Evolutionary conservation across 2,797 vertebrate genomes (phyloP).

Genomic region (Somateria mollissima): DNA sequence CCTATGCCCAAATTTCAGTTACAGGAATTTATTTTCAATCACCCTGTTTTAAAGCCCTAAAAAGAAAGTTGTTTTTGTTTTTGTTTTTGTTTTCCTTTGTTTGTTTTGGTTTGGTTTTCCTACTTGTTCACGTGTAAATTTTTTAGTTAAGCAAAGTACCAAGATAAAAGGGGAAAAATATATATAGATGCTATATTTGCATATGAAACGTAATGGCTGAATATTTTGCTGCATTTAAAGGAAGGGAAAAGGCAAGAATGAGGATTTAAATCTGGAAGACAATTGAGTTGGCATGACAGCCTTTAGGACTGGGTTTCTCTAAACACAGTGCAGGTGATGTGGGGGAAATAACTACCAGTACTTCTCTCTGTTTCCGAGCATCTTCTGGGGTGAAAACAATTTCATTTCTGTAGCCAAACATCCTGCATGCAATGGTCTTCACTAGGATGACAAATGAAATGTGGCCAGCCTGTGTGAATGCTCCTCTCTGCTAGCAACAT

Average conservation of each 20-base stretch:
- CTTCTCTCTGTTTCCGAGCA: neutral
- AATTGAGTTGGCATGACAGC: neutral
- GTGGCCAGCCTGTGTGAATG: neutral
- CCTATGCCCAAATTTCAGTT: neutral
- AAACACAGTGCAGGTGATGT: neutral
- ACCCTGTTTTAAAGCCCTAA: neutral
- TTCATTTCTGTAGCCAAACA: neutral
- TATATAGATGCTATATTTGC: neutral
- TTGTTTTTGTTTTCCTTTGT: neutral
- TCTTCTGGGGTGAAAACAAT: neutral
- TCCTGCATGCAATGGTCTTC: neutral
- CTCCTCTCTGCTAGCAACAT: neutral
- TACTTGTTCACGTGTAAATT: neutral
- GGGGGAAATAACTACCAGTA: neutral
- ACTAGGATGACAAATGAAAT: neutral
- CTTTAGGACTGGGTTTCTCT: neutral
- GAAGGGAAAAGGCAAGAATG: neutral
- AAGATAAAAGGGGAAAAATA: neutral
- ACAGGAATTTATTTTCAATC: neutral
- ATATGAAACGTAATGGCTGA: neutral
- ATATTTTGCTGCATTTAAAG: neutral
- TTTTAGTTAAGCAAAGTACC: neutral
- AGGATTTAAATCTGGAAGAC: neutral
- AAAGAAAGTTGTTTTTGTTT: neutral
- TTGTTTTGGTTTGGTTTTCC: neutral